Percentiles rank a stretch among this genome's conserved stretches.
Evolutionary conservation across 2,888 invertebrate genomes (phyloP).

Genomic region (Portevinia maculata): DNA sequence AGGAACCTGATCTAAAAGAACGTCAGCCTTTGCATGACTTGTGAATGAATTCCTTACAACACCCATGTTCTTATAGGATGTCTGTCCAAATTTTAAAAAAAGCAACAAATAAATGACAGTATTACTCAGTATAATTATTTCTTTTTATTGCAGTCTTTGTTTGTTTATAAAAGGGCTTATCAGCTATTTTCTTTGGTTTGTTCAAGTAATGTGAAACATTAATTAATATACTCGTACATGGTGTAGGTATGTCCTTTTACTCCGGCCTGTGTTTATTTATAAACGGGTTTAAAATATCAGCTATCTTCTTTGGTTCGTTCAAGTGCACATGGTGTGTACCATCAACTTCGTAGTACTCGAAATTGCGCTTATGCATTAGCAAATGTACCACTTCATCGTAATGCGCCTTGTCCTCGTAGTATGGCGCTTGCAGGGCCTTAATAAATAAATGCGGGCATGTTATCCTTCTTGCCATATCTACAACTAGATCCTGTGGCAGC

Average conservation of each 20-base stretch:
- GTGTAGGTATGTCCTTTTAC: conserved; percentile 10
- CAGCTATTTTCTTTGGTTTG: too few species aligned
- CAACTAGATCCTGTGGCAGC: conserved; percentile 83
- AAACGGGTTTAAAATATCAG: conserved; percentile 85
- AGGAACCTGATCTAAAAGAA: too few species aligned
- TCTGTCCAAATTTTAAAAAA: too few species aligned
- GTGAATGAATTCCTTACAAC: too few species aligned
- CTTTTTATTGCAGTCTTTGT: too few species aligned
- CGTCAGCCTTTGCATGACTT: too few species aligned
- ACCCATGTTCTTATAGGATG: too few species aligned
- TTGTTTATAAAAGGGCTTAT: too few species aligned
- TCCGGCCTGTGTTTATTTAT: conserved; percentile 79
- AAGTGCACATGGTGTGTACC: conserved; percentile 91
- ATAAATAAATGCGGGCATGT: conserved; percentile 87
- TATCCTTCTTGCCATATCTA: conserved; percentile 84
- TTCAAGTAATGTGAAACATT: too few species aligned
- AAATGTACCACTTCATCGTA: conserved; percentile 85
- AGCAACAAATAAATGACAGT: too few species aligned
- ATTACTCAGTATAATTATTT: too few species aligned
- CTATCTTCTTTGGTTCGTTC: conserved; percentile 86
- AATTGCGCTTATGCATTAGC: conserved; percentile 83
- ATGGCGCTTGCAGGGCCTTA: conserved; percentile 85
- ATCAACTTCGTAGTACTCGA: conserved; percentile 85
- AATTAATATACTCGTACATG: too few species aligned
- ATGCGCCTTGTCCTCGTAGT: conserved; percentile 84